These are phyloP conservation scores for Drosophila rellima DNA, from an alignment of 2,888 invertebrate genomes.

Conservation along the genomic window DNA sequence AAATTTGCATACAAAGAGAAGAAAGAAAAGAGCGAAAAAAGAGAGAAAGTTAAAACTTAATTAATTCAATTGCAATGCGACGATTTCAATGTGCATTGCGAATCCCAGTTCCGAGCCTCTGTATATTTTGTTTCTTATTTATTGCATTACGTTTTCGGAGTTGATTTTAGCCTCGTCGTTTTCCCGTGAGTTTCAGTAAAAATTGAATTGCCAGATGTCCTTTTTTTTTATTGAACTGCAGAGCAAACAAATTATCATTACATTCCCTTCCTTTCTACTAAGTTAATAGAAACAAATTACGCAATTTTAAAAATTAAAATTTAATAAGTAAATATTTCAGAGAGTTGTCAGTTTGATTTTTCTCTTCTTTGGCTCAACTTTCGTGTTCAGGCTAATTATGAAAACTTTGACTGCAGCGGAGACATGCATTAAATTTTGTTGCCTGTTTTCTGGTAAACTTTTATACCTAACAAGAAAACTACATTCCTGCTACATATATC, in stretches of 20 bases:
- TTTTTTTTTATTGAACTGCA: not conserved
- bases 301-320: not conserved
- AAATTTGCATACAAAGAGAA: conserved; percentile 44
- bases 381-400: conserved; percentile 19
- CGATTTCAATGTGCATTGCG: conserved; percentile 18
- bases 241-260: not conserved
- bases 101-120: not conserved
- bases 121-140: conserved; percentile 18
- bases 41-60: conserved; percentile 36
- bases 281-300: not conserved
- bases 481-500: conserved; percentile 1
- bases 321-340: not conserved
- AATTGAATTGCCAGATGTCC: not conserved
- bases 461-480: conserved; percentile 20
- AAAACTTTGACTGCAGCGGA: conserved; percentile 12
- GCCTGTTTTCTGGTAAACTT: conserved; percentile 6
- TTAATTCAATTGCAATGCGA: conserved; percentile 57
- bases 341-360: not conserved
- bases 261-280: not conserved
- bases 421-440: conserved; percentile 13
- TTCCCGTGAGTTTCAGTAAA: conserved; percentile 14
- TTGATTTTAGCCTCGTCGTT: conserved; percentile 1
- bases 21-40: conserved; percentile 4
- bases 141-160: conserved; percentile 15
- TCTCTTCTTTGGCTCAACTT: not conserved